Evolutionary conservation across 1,140 invertebrate genomes (phyloP), one percentile per base, ranked within the genome.

Genomic region (Cotesia chilonis): DNA sequence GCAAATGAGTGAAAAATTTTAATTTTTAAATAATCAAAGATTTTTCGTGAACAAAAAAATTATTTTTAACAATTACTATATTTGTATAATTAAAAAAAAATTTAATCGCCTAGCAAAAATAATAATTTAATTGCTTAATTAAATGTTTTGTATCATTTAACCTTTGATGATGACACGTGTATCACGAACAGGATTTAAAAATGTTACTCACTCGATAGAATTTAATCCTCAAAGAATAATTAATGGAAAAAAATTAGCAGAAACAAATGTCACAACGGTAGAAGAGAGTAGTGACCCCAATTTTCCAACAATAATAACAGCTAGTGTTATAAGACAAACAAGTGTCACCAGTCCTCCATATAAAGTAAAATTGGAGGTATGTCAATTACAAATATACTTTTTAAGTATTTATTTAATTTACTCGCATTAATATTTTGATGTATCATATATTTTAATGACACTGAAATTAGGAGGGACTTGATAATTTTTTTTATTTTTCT

Each of bases 211-310:
- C 28, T 60, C 35, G 1, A 72, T 72, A 17, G 36, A 59, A 28
- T 72, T 72, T 28, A 72, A 72, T 61, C 64, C 65, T 9, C 9
- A 51, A 61, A 38, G 1, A 38, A 68, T 72, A 47, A 28, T 6
- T 6, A 68, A 72, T n/a, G 71, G 71, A 9, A 20, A 41, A 35
- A 36, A 12, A n/a, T 20, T 72, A 2, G n/a, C 65, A 4, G 14
- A 17, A 14, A 10, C 10, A 3, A 59, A 72, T 28, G 71, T 72
- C 1, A 54, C 20, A 4, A 28, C 14, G 28, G 71, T 68, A 14
- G 54, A 72, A 61, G 71, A 72, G 35, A 38, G 10, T 20, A 10
- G 14, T 28, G 17, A 4, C 17, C 59, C 59, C 0, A 12, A 60
- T 60, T 20, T 4, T 28, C 5, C 59, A 10, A 35, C 17, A 20